Percentiles rank a stretch among this genome's conserved stretches.
phyloP scores from a whole-genome alignment of 2,113 vertebrate genomes.

The Pituophis catenifer region DNA sequence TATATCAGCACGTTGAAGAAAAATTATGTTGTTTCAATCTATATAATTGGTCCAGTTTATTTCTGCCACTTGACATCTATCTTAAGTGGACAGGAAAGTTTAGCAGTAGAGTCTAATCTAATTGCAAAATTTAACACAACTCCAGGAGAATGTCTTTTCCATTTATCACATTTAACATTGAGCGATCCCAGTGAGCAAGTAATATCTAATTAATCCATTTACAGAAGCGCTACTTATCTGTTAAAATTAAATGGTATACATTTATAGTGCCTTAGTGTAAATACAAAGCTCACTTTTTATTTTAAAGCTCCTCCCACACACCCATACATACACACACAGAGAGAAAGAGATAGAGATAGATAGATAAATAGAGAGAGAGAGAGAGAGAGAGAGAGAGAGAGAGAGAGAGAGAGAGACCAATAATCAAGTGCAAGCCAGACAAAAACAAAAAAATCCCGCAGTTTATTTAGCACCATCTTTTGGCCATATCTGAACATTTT shows the following conservation, averaged over 20 bases:
- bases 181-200: constrained; percentile 40
- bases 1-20: neutral
- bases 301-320: constrained; percentile 1
- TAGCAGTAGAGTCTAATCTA: neutral
- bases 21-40: neutral
- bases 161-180: constrained; percentile 50
- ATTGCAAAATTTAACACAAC: constrained; percentile 35
- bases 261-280: constrained; percentile 50
- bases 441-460: constrained; percentile 20
- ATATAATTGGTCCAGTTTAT: neutral
- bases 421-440: neutral
- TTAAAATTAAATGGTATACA: constrained; percentile 60
- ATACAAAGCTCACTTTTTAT: constrained; percentile 44
- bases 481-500: constrained; percentile 40
- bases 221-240: constrained; percentile 36
- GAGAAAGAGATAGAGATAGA: no score
- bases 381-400: no score
- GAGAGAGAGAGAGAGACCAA: neutral
- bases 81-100: constrained; percentile 2
- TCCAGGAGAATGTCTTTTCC: constrained; percentile 31
- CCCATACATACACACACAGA: no score
- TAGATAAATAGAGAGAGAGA: no score
- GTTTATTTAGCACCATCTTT: constrained; percentile 64
- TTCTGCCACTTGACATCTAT: constrained; percentile 20
- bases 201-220: constrained; percentile 60